Percentiles rank a stretch among this genome's conserved stretches.
Evolutionary conservation across 2,888 invertebrate species (phyloP).

Genomic region (Meta bourneti): DNA sequence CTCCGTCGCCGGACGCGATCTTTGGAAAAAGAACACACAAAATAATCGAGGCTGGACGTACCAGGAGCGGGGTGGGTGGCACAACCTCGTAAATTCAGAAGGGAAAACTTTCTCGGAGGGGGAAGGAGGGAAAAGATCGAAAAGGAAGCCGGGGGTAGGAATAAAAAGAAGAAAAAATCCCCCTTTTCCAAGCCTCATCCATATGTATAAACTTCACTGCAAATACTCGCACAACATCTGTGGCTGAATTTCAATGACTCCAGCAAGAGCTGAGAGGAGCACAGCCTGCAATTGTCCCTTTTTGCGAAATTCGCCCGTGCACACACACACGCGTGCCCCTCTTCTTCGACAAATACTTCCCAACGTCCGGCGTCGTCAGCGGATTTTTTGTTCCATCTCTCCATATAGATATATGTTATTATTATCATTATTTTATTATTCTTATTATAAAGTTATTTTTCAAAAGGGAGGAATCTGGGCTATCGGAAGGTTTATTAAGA

Average conservation of each 20-base stretch:
- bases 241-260: constrained; percentile 75
- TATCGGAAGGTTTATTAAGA: constrained; percentile 57
- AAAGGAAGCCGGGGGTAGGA: constrained; percentile 50
- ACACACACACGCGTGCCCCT: constrained; percentile 6
- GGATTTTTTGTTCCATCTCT: constrained; percentile 21
- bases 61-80: constrained; percentile 16
- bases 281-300: constrained; percentile 66
- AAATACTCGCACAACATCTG: constrained; percentile 76
- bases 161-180: constrained; percentile 62
- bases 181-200: constrained; percentile 57
- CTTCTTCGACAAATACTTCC: constrained; percentile 42
- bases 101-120: constrained; percentile 51
- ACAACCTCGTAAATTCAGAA: constrained; percentile 63
- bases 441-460: constrained; percentile 71
- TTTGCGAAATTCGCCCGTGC: constrained; percentile 33
- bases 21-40: constrained; percentile 15
- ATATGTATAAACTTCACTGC: constrained; percentile 76
- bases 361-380: constrained; percentile 10
- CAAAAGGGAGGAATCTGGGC: constrained; percentile 11
- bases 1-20: constrained; percentile 34
- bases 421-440: constrained; percentile 46
- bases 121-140: constrained; percentile 28
- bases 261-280: constrained; percentile 46
- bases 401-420: too few species aligned
- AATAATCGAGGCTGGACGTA: not conserved